Conservation (phyloP, 2,888 invertebrate species). For the Dasysyrphus albostriatus region DNA sequence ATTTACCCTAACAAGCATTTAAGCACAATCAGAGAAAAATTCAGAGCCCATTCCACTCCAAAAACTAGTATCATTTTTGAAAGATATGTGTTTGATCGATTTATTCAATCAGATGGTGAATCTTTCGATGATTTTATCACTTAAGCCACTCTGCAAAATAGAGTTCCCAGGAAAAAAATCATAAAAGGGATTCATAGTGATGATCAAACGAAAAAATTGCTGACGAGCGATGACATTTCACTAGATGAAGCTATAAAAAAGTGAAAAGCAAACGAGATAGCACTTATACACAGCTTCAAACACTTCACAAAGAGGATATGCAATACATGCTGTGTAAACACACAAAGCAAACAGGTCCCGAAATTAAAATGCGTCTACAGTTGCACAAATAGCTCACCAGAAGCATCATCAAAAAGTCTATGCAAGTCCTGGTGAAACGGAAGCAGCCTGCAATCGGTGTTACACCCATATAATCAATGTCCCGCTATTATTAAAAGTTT, state of each 20-base stretch:
- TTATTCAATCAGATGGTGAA: conserved; percentile 31
- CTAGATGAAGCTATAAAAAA: conserved; percentile 34
- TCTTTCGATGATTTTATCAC: conserved; percentile 46
- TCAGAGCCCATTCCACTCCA: conserved; percentile 22
- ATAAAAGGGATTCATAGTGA: conserved; percentile 34
- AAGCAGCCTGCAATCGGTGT: conserved; percentile 30
- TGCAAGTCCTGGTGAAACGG: neutral
- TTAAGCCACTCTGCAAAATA: conserved; percentile 33
- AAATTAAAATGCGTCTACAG: conserved; percentile 10
- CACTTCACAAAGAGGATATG: conserved; percentile 40
- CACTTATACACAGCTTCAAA: conserved; percentile 33
- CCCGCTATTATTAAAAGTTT: no score
- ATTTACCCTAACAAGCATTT: conserved; percentile 9
- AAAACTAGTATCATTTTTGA: conserved; percentile 36
- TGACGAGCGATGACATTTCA: conserved; percentile 35
- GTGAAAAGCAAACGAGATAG: conserved; percentile 36
- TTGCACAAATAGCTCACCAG: conserved; percentile 7
- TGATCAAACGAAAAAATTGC: conserved; percentile 11
- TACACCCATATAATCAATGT: conserved; percentile 27
- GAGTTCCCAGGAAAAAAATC: conserved; percentile 35
- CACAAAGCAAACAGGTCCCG: neutral
- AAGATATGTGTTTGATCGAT: conserved; percentile 28
- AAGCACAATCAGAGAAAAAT: conserved; percentile 23
- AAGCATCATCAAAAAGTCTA: neutral
- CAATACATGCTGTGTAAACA: conserved; percentile 8